Evolutionary conservation across 2,113 vertebrate genomes (phyloP).

Genomic region (Grammomys dolichurus): DNA sequence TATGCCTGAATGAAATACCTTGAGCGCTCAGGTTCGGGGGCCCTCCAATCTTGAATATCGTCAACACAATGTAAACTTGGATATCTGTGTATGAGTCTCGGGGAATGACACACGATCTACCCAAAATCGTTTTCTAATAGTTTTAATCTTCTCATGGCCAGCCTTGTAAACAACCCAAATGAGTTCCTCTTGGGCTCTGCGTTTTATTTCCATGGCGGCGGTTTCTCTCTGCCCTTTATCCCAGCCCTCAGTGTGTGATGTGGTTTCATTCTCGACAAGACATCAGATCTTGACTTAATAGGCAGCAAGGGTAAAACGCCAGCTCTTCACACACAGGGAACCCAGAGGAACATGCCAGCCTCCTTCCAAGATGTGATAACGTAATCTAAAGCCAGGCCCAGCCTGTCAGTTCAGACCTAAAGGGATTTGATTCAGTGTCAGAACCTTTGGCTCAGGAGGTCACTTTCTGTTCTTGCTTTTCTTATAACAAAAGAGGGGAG

Average conservation of each 20-base stretch:
- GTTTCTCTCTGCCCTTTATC: background rate
- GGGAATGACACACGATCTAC: constrained; percentile 7
- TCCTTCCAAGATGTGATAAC: constrained; percentile 94
- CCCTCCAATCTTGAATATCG: background rate
- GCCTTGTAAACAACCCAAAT: constrained; percentile 32
- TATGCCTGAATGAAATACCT: background rate
- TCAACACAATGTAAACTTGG: background rate
- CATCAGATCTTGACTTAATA: constrained; percentile 93
- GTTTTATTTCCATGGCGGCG: background rate
- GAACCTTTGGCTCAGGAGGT: constrained; percentile 96
- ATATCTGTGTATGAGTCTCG: background rate
- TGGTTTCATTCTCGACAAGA: constrained; percentile 90
- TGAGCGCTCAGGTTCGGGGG: background rate
- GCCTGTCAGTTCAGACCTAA: constrained; percentile 95
- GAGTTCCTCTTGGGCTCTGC: fast-evolving
- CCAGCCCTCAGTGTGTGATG: constrained; percentile 26
- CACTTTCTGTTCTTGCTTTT: constrained; percentile 95
- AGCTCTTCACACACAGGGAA: constrained; percentile 88
- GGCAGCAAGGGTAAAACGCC: constrained; percentile 89
- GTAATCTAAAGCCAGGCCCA: constrained; percentile 93
- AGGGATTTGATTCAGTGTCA: constrained; percentile 99
- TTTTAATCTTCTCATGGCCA: background rate
- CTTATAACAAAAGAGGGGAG: constrained; percentile 92
- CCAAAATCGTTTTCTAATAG: background rate
- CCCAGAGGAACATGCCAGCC: constrained; percentile 90